Conservation (phyloP, 1,140 invertebrate species). For the Homarus americanus region DNA sequence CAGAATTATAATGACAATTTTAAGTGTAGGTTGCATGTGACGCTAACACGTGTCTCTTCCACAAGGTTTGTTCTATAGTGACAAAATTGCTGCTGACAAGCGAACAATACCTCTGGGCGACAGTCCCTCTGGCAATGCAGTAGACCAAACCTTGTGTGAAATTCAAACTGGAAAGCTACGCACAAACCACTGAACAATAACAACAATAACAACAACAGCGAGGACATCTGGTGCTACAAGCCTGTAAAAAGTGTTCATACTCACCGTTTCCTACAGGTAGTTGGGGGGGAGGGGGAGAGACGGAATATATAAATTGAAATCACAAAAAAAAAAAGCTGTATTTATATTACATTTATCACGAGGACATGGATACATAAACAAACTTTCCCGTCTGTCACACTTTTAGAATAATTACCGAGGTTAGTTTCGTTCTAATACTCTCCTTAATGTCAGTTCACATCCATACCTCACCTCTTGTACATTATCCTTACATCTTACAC, state of each 20-base stretch:
- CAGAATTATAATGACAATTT: background rate
- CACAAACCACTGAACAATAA: background rate
- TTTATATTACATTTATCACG: too few species aligned
- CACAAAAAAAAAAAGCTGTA: too few species aligned
- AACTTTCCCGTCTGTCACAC: too few species aligned
- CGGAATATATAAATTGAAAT: constrained; percentile 16
- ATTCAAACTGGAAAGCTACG: background rate
- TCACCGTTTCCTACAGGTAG: constrained; percentile 66
- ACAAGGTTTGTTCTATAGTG: background rate
- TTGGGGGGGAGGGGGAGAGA: constrained; percentile 43
- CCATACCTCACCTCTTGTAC: too few species aligned
- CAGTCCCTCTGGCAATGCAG: background rate
- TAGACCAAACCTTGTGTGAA: constrained; percentile 17
- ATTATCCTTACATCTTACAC: too few species aligned
- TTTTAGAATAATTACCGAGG: too few species aligned
- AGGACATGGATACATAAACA: too few species aligned
- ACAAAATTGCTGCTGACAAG: background rate
- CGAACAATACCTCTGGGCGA: background rate
- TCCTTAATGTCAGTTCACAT: too few species aligned
- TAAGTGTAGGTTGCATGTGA: background rate
- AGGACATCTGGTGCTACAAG: constrained; percentile 51
- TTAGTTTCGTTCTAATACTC: too few species aligned
- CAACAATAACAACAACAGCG: too few species aligned
- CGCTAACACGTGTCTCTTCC: background rate
- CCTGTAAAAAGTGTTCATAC: constrained; percentile 41